These are phyloP conservation scores for Piaya cayana DNA, from an alignment of 2,113 vertebrate genomes.

Conservation along the genomic window DNA sequence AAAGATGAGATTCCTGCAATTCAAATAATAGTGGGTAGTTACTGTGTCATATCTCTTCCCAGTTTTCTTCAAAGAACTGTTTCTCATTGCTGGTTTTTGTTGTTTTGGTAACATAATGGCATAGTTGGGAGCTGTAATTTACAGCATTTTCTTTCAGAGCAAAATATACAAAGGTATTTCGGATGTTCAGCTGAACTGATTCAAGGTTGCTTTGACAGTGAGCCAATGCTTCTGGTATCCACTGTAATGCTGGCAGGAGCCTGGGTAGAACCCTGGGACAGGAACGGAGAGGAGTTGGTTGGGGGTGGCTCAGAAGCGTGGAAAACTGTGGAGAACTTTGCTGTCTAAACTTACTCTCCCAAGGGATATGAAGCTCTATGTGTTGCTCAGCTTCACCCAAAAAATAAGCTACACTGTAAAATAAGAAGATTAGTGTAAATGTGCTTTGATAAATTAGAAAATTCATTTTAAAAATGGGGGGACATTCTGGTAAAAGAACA, in stretches of 20 bases:
- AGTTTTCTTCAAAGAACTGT: background rate
- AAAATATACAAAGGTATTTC: background rate
- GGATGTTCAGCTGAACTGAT: background rate
- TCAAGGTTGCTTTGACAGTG: background rate
- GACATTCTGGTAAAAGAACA: background rate
- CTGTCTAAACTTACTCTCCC: background rate
- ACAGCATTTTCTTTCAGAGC: background rate
- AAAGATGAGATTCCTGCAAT: background rate
- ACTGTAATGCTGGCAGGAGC: rapidly evolving
- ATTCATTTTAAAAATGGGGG: background rate
- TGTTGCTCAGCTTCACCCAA: background rate
- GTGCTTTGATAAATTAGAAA: background rate
- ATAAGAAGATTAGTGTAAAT: background rate
- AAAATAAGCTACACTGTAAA: background rate
- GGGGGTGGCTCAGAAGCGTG: background rate
- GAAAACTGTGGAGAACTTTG: background rate
- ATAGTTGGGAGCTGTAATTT: background rate
- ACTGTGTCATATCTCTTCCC: background rate
- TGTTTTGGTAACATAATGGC: background rate
- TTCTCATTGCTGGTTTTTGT: background rate
- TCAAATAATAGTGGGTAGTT: background rate
- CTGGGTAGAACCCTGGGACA: background rate
- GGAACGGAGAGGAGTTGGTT: background rate
- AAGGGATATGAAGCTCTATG: rapidly evolving
- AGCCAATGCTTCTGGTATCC: background rate